Base-by-base conservation (phyloP, 2,888 invertebrate genomes). In the Tipula lateralis region DNA sequence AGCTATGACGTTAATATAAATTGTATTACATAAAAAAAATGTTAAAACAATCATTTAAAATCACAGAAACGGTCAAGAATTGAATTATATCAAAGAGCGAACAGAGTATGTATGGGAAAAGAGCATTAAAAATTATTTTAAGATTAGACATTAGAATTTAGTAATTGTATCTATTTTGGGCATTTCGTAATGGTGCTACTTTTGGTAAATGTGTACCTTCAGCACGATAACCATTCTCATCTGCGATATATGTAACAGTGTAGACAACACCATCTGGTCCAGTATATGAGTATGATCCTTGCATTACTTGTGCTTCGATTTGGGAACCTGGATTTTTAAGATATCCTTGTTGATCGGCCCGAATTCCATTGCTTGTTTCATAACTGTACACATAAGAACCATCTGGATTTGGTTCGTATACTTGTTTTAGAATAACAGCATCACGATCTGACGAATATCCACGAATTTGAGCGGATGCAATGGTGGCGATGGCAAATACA, bases 311-410 rank as follows among this genome's bases (percentile, higher is more conserved):
- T 84, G 91, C 91, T 88, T 92, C 93, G 84, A 91, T 88, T 87
- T 92, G 91, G 16, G 91, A 89, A 24, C 93, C 93, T 36, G 91
- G 91, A 88, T 92, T 92, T 88, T 93, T 93, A 85, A 93, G 89
- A 88, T 91, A 92, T 83, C 93, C 93, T 87, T 91, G 91, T 89
- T 93, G 93, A 87, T 93, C 91, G 34, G 92, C 93, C 85, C 91
- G 91, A 87, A 93, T 93, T 85, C 93, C 93, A 87, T 93, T 93
- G 86, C 92, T 92, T 4, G 93, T 93, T 89, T 93, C 93, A 88
- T 93, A 93, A 88, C 93, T 93, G 88, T 91, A 91, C 83, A 89
- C 89, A 87, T 91, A 91, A 84, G 91, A 91, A 85, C 91, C 91
- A 87, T 90, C 90, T 85, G 90, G 90, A 87, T 91, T 91, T 84